Base-by-base conservation (phyloP, 2,888 invertebrate species). In the Caenorhabditis sulstoni region DNA sequence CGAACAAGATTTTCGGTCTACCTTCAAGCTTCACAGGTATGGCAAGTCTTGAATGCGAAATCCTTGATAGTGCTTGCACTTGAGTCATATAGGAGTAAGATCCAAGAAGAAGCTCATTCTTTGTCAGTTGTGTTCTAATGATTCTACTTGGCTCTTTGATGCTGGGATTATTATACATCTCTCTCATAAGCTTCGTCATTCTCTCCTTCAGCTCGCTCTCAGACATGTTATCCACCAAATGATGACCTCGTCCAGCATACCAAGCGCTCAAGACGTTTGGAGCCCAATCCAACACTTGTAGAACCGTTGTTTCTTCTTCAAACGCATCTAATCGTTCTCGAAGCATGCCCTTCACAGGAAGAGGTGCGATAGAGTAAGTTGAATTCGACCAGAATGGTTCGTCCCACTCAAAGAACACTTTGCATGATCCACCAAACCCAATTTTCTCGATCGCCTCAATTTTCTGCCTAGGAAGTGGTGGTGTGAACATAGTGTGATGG, bases 361-460 rank as follows among this genome's bases (percentile, higher is more conserved):
- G 79, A 3, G 87, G 85, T 18, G 82, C 80, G 14, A 88, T 75
- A 11, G 84, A 85, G 44, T 81, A 80, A 41, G 82, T 86, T 39
- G 62, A 70, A 39, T 84, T 81, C n/a, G 81, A 62, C 88, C 88
- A 88, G 53, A 86, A 88, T 1, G 86, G 86, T 22, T 76, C 20
- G 8, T 84, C 85, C 85, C 87, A 88, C 41, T 86, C 83, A 64
- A 88, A 82, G 66, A 87, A 89, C 0, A 88, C 74, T 66, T 88
- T 88, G 22, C 83, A 82, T 1, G 85, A 81, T 61, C 84, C 85
- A 44, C 87, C 87, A 53, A 88, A 87, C 11, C 88, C 83, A 20
- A 83, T 81, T 55, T 83, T 83, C 35, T 86, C 84, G 23, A 88
- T 88, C 2, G 85, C 85, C 47, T 86, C 85, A n/a, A 86, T 68